These are phyloP conservation scores for Bembecia ichneumoniformis DNA, from an alignment of 2,888 invertebrate species.

Conservation along the genomic window DNA sequence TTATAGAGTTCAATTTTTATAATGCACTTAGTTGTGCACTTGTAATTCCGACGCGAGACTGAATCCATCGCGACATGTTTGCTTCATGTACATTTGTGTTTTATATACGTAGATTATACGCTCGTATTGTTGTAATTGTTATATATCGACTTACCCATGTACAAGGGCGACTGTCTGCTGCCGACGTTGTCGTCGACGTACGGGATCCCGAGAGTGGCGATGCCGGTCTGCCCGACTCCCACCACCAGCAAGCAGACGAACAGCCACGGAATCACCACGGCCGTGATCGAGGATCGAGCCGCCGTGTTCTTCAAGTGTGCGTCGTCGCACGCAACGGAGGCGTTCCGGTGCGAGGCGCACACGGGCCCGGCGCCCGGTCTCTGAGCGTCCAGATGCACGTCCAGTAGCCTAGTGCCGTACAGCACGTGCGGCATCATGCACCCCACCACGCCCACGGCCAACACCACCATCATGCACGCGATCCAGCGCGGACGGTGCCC, in stretches of 20 bases:
- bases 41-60: too few species aligned
- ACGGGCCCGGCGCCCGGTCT: slow-evolving; percentile 47
- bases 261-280: slow-evolving; percentile 88
- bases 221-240: slow-evolving; percentile 93
- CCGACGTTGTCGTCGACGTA: slow-evolving; percentile 96
- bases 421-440: slow-evolving; percentile 91
- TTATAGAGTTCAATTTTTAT: too few species aligned
- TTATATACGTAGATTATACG: too few species aligned
- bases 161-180: slow-evolving; percentile 91
- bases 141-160: slow-evolving; percentile 79
- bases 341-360: slow-evolving; percentile 31
- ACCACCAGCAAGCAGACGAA: slow-evolving; percentile 90
- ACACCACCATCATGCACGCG: slow-evolving; percentile 91
- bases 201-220: slow-evolving; percentile 92
- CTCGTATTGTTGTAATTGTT: too few species aligned
- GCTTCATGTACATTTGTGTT: too few species aligned
- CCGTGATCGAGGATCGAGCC: slow-evolving; percentile 82
- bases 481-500: slow-evolving; percentile 96
- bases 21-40: too few species aligned
- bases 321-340: slow-evolving; percentile 66
- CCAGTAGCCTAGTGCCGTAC: slow-evolving; percentile 82
- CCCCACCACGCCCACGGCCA: slow-evolving; percentile 87
- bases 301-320: slow-evolving; percentile 76
- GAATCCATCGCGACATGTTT: too few species aligned
- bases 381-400: slow-evolving; percentile 46